These are phyloP conservation scores for Rhinoderma darwinii DNA, from an alignment of 2,113 vertebrate species.

Conservation along the genomic window DNA sequence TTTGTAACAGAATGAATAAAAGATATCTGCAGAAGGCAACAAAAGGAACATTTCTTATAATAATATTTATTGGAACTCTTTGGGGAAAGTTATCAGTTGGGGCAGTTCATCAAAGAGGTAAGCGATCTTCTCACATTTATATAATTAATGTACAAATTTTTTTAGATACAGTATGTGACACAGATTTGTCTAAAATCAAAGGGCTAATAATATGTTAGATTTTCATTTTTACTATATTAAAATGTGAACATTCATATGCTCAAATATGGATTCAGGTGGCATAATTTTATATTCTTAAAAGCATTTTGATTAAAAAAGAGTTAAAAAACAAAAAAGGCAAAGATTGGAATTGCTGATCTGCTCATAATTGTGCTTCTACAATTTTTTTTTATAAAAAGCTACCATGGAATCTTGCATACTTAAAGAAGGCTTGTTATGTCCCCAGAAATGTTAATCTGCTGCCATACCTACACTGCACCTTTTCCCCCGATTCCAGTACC, in stretches of 20 bases:
- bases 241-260: not conserved
- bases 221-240: not conserved
- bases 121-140: slow-evolving; percentile 63
- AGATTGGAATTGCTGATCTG: no score
- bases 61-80: slow-evolving; percentile 88
- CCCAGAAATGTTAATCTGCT: no score
- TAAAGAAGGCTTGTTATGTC: no score
- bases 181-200: not conserved
- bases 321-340: no score
- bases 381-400: no score
- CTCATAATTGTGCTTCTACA: no score
- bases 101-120: slow-evolving; percentile 89
- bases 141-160: no score
- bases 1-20: slow-evolving; percentile 89
- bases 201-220: not conserved
- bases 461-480: no score
- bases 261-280: not conserved
- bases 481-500: no score
- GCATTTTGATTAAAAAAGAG: no score
- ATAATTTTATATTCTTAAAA: not conserved
- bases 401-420: no score
- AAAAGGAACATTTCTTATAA: slow-evolving; percentile 88
- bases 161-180: no score
- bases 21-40: slow-evolving; percentile 85
- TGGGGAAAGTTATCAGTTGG: slow-evolving; percentile 83